Evolutionary conservation across 2,797 vertebrate genomes (phyloP), one percentile per base, ranked within the genome.

Genomic region (Parambassis ranga): DNA sequence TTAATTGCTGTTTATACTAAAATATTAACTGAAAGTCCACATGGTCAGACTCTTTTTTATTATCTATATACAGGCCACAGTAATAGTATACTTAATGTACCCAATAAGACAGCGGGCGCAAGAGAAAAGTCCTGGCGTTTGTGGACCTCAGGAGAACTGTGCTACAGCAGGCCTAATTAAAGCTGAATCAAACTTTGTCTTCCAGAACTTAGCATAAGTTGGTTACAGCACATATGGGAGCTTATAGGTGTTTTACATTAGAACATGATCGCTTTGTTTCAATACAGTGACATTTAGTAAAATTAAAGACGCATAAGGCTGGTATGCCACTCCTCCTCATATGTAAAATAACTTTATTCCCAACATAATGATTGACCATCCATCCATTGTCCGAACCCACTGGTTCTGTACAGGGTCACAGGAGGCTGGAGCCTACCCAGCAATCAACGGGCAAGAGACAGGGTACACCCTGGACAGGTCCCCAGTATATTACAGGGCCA

Each of bases 191-290:
- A 42, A 31, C 31, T 31, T 35, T 36, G n/a, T 63, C 36, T 49
- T 53, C 22, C 30, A 39, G 32, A 35, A n/a, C 52, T 59, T 22
- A 33, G 52, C 62, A 58, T 36, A 48, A 47, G 39, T 15, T 61
- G 57, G 28, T 46, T 49, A 65, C 22, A 51, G 36, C 59, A 61
- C 71, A 53, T 71, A 52, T 61, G 56, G 38, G 27, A 49, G 10
- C 14, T 30, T 39, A 38, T 22, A 22, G n/a, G 16, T 53, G 42
- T 48, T 51, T 60, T 47, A 38, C 35, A 51, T 56, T 18, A 48
- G 26, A 37, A 7, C 47, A 8, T n/a, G 27, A 11, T 11, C 23
- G 46, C 23, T 39, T 41, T 20, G 26, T 28, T 39, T 16, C 4
- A 14, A 2, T 33, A 27, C 3, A 4, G 3, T 15, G 6, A 7